These are phyloP conservation scores for Falcunculus frontatus DNA, from an alignment of 2,113 vertebrate species.

Conservation along the genomic window DNA sequence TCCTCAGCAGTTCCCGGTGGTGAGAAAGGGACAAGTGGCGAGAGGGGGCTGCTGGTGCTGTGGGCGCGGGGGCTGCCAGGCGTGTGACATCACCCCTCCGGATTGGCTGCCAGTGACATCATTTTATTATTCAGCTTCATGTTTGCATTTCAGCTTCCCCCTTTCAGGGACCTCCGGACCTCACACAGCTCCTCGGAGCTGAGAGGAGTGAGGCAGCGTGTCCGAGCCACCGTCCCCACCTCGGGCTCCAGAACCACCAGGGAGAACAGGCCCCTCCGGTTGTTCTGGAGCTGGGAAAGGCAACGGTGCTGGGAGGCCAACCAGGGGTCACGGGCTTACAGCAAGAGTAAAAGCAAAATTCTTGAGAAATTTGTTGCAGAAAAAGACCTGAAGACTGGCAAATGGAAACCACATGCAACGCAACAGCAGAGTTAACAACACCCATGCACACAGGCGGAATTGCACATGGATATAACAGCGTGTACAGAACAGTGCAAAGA, in stretches of 20 bases:
- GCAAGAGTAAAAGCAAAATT: not conserved
- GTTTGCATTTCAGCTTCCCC: constrained; percentile 53
- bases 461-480: not conserved
- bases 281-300: not conserved
- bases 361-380: not conserved
- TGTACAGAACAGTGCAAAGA: not conserved
- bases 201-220: not conserved
- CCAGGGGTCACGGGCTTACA: not conserved
- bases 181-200: not conserved
- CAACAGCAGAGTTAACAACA: not conserved
- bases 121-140: constrained; percentile 59
- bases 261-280: not conserved
- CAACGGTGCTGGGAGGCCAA: accelerated
- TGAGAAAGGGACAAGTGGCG: not conserved
- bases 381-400: constrained; percentile 5
- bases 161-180: constrained; percentile 50
- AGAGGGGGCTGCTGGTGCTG: not conserved
- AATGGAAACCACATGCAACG: constrained; percentile 34
- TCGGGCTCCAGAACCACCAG: accelerated
- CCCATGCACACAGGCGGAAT: not conserved
- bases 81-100: constrained; percentile 23
- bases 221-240: not conserved
- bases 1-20: not conserved
- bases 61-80: constrained; percentile 12
- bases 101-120: constrained; percentile 79